Conservation (phyloP, 2,888 invertebrate species). For the Aproaerema taeniolella region DNA sequence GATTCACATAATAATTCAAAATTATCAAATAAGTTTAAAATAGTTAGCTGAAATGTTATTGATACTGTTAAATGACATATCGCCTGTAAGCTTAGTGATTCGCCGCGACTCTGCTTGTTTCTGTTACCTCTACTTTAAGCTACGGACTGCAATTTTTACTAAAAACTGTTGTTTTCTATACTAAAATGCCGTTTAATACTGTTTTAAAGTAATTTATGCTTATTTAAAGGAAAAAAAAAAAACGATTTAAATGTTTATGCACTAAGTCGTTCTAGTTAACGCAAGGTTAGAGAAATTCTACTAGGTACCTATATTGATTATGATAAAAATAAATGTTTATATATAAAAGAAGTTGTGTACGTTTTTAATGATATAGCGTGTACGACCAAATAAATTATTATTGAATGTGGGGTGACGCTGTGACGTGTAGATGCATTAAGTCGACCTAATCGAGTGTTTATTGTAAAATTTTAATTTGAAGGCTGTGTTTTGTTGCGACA, state of each 20-base stretch:
- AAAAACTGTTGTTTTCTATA: conserved; percentile 24
- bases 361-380: conserved; percentile 50
- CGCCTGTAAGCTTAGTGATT: conserved; percentile 28
- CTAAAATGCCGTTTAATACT: conserved; percentile 25
- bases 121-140: conserved; percentile 30
- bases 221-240: conserved; percentile 12
- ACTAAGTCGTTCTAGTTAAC: conserved; percentile 45
- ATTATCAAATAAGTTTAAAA: conserved; percentile 3
- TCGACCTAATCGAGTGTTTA: conserved; percentile 36
- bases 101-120: conserved; percentile 26
- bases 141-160: conserved; percentile 40
- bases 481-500: conserved; percentile 43
- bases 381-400: conserved; percentile 52
- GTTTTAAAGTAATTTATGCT: conserved; percentile 25
- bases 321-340: conserved; percentile 51
- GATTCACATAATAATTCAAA: too few relatives aligned
- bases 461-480: conserved; percentile 31
- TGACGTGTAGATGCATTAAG: conserved; percentile 38
- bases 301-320: conserved; percentile 38
- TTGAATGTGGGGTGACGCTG: conserved; percentile 36
- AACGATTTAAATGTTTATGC: conserved; percentile 37
- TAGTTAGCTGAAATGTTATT: conserved; percentile 21
- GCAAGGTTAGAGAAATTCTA: conserved; percentile 39
- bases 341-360: conserved; percentile 47
- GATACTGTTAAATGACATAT: conserved; percentile 28